These are phyloP conservation scores for Proales similis DNA, from an alignment of 1,140 invertebrate genomes.

Conservation along the genomic window DNA sequence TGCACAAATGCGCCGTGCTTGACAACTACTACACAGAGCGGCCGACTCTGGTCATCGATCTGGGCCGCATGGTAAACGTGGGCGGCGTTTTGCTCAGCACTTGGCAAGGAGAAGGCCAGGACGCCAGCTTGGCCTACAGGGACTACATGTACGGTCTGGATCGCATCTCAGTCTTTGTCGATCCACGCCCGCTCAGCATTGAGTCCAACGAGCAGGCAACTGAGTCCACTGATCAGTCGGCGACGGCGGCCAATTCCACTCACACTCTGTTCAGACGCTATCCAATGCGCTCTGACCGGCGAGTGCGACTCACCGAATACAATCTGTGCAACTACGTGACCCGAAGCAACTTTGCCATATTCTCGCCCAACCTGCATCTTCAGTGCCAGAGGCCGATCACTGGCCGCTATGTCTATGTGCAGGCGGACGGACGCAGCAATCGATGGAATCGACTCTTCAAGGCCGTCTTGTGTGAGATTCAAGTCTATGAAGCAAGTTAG, in stretches of 20 bases:
- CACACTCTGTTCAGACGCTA: too few species aligned
- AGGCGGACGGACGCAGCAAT: constrained; percentile 56
- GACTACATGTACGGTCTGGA: constrained; percentile 58
- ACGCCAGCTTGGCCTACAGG: constrained; percentile 48
- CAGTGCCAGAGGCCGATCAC: constrained; percentile 53
- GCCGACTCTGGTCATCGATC: constrained; percentile 59
- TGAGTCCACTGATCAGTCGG: constrained; percentile 41
- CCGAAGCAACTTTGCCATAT: constrained; percentile 56
- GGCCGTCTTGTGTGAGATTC: constrained; percentile 58
- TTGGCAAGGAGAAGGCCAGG: constrained; percentile 57
- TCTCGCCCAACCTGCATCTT: constrained; percentile 53
- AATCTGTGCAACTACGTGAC: constrained; percentile 56
- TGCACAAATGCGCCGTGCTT: constrained; percentile 54
- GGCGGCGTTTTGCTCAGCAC: constrained; percentile 56
- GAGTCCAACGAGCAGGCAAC: constrained; percentile 42
- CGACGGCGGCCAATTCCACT: background rate
- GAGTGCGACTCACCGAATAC: constrained; percentile 6
- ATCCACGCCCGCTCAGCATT: constrained; percentile 46
- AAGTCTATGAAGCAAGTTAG: constrained; percentile 56
- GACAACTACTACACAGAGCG: constrained; percentile 59
- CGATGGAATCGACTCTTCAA: constrained; percentile 56
- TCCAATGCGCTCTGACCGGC: background rate
- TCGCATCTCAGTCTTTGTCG: constrained; percentile 56
- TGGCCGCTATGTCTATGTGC: constrained; percentile 58
- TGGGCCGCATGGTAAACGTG: constrained; percentile 52